Evolutionary conservation across 2,888 invertebrate genomes (phyloP).

Genomic region (Rosalia funebris): DNA sequence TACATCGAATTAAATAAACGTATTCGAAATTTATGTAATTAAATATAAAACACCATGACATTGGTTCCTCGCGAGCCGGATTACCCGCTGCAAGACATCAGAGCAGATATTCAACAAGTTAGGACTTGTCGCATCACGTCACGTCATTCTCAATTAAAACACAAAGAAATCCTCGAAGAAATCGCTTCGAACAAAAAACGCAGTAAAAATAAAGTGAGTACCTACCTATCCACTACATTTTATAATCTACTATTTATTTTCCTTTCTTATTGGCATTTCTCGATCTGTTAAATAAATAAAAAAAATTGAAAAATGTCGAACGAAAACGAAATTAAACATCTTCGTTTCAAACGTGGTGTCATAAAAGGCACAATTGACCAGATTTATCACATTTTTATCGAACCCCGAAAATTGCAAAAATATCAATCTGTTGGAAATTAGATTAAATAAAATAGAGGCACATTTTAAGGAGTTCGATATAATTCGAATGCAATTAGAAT

Average conservation of each 20-base stretch:
- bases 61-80: too few relatives aligned
- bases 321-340: neutral
- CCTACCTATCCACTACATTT: neutral
- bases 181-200: neutral
- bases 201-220: neutral
- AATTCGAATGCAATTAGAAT: neutral
- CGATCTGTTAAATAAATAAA: neutral
- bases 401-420: neutral
- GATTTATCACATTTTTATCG: neutral
- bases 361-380: neutral
- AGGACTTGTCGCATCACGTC: too few relatives aligned
- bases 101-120: too few relatives aligned
- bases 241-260: neutral
- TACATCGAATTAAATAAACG: too few relatives aligned
- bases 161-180: too few relatives aligned
- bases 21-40: too few relatives aligned
- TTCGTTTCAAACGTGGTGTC: neutral
- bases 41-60: too few relatives aligned
- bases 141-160: too few relatives aligned
- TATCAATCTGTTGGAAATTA: neutral
- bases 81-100: too few relatives aligned
- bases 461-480: neutral
- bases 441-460: neutral
- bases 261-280: neutral
- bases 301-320: neutral